phyloP scores from a whole-genome alignment of 2,888 invertebrate genomes.

The Theodoxus fluviatilis region DNA sequence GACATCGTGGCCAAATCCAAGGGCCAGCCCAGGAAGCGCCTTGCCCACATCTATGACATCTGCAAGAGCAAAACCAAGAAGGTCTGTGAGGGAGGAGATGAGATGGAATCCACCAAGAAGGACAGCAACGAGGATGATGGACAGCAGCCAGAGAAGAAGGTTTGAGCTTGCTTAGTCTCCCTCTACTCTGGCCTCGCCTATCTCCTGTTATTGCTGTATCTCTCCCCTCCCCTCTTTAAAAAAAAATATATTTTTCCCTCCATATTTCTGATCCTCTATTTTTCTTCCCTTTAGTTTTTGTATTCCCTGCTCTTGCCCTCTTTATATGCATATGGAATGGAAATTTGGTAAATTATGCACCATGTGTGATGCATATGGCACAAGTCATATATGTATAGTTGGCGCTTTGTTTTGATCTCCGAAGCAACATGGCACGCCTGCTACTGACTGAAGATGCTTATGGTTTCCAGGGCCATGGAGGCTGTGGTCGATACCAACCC shows the following conservation, averaged over 20 bases:
- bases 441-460: no score
- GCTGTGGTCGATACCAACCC: slow-evolving; percentile 98
- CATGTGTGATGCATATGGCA: background rate
- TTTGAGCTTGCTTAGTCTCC: slow-evolving; percentile 26
- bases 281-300: background rate
- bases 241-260: background rate
- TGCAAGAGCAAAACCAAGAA: slow-evolving; percentile 87
- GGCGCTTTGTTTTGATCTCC: no score
- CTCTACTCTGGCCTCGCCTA: no score
- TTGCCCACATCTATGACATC: slow-evolving; percentile 94
- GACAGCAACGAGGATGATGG: slow-evolving; percentile 42
- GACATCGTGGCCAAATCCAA: slow-evolving; percentile 95
- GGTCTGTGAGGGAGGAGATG: slow-evolving; percentile 98
- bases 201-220: background rate
- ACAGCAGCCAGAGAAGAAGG: slow-evolving; percentile 68
- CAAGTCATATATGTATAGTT: background rate
- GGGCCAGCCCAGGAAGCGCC: slow-evolving; percentile 91
- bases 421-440: no score
- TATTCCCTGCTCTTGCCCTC: background rate
- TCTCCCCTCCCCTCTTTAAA: background rate
- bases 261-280: background rate
- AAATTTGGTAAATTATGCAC: background rate
- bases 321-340: background rate
- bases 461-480: slow-evolving; percentile 77
- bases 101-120: slow-evolving; percentile 78